A percentile compares a stretch with the other conserved stretches of the same genome.
Conservation (phyloP, 2,888 invertebrate species). For the Gibbula magus region DNA sequence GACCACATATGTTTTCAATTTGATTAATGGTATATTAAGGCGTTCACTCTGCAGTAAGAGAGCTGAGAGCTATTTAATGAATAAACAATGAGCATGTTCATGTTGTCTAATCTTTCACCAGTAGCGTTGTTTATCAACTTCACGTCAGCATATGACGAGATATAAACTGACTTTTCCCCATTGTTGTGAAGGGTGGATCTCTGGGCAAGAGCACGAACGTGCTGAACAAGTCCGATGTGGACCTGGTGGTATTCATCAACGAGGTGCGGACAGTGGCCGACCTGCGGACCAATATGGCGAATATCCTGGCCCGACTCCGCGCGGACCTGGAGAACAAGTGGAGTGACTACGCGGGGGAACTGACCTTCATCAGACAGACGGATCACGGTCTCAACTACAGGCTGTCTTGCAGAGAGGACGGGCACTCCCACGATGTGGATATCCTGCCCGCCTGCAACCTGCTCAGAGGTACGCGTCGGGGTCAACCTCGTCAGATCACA, state of each 20-base stretch:
- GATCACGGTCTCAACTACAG: not conserved
- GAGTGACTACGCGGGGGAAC: not conserved
- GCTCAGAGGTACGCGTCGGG: not conserved
- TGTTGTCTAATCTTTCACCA: too few species aligned
- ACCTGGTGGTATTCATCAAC: not conserved
- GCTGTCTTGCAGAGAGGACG: not conserved
- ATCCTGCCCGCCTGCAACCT: not conserved
- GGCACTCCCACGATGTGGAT: not conserved
- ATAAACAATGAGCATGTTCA: too few species aligned
- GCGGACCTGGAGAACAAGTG: not conserved
- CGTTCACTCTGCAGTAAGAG: too few species aligned
- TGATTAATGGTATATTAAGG: too few species aligned
- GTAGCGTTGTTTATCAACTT: too few species aligned
- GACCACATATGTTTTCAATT: too few species aligned
- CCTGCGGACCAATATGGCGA: not conserved
- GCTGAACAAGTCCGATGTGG: not conserved
- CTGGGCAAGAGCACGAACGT: conserved; percentile 15
- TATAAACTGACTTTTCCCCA: too few species aligned
- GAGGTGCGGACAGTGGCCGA: not conserved
- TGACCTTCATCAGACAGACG: not conserved
- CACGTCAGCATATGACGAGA: too few species aligned
- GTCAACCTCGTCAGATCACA: too few species aligned
- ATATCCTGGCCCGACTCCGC: not conserved
- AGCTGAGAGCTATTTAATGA: too few species aligned
- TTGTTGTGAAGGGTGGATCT: conserved; percentile 1